Base-by-base conservation (phyloP, 2,888 invertebrate species). In the Steromphala cineraria region DNA sequence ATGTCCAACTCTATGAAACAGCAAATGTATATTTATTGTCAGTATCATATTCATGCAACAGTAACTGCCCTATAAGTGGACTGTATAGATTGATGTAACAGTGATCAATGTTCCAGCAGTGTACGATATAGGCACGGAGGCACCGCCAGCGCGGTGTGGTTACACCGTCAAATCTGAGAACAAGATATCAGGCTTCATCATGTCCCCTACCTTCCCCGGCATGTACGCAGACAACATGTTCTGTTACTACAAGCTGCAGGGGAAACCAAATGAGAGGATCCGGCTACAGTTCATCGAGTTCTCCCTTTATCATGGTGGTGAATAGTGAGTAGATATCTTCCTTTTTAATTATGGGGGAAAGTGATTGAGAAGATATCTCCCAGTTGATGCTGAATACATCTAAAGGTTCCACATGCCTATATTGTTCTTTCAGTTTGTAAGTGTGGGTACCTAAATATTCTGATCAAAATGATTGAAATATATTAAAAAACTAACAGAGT, bases 191-290 rank as follows among this genome's bases (percentile, higher is more conserved):
- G 99, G 99, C 79, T 95, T 96, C 92, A 96, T 99, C 91, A 95
- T 98, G 92, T 98, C 99, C 82, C 99, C 99, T 84, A 99, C 99
- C 84, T 99, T 99, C 95, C 99, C 99, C 84, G 99, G 99, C 89
- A 96, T 98, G 91, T 99, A 99, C 95, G 99, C 99, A 88, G 99
- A 99, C 95, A 97, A 98, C 94, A 95, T 98, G 92, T 95, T 95
- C 90, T 99, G 99, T 95, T 90, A 87, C 78, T 94, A 94, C 87
- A 96, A 97, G 94, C 97, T 99, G 94, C 95, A 97, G 91, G 99
- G 99, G 78, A 95, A 96, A 92, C 95, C 96, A 76, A 97, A 97
- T 80, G 98, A 99, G 94, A 95, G 99, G 92, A 97, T 99, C 90
- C 96, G 98, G 86, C 95, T 99, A 90, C 98, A 97, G 94, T 99